Evolutionary conservation across 2,113 vertebrate species (phyloP).

Genomic region (Sula dactylatra): DNA sequence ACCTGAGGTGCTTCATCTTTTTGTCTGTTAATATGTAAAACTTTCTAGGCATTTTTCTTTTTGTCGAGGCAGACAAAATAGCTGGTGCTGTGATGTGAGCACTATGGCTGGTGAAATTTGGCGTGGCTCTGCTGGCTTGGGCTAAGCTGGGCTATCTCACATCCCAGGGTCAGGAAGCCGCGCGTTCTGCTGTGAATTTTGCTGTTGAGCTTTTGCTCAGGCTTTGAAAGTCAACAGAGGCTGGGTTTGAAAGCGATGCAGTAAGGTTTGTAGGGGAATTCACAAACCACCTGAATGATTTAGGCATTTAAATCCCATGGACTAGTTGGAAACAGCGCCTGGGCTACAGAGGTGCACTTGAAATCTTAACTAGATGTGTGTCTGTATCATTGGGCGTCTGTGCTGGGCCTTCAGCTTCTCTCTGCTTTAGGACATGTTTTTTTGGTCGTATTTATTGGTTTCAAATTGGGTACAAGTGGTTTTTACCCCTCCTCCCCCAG

Average conservation of each 20-base stretch:
- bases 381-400: neutral
- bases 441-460: neutral
- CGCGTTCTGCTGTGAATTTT: neutral
- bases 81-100: neutral
- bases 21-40: neutral
- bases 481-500: neutral
- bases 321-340: neutral
- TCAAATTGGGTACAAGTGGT: neutral
- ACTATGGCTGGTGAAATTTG: fast-evolving
- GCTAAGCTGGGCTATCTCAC: neutral
- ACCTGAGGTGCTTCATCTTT: neutral
- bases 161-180: neutral
- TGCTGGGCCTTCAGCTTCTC: neutral
- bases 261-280: neutral
- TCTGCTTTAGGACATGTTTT: neutral
- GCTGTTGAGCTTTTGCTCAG: neutral
- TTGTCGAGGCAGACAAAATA: neutral
- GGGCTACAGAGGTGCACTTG: neutral
- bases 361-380: neutral
- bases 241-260: neutral
- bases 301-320: neutral
- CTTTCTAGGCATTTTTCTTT: neutral
- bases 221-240: neutral
- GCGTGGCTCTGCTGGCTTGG: neutral
- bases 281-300: neutral